phyloP scores from a whole-genome alignment of 2,797 vertebrate genomes.

The Spinus olivaceus region DNA sequence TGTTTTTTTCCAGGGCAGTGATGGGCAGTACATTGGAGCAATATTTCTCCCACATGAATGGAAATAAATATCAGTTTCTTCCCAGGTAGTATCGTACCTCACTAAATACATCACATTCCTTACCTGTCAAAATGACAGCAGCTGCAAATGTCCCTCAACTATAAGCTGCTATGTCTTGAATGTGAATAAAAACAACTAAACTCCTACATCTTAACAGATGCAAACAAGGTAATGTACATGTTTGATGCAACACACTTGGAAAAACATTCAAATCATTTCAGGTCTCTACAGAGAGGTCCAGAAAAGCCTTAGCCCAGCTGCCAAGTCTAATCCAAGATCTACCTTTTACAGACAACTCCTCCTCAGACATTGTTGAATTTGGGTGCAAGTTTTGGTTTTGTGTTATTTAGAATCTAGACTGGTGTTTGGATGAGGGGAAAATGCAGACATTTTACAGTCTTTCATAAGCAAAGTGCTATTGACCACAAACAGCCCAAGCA shows the following conservation, averaged over 20 bases:
- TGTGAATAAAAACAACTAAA: neutral
- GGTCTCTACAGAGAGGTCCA: neutral
- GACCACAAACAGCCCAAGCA: neutral
- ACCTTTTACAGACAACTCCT: neutral
- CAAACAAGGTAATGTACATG: neutral
- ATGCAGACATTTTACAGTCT: neutral
- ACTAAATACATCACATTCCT: neutral
- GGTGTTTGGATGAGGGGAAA: neutral
- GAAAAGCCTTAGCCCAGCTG: neutral
- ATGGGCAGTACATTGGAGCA: neutral
- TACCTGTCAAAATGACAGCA: neutral
- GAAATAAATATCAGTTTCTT: neutral
- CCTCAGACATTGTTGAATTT: neutral
- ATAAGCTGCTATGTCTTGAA: neutral
- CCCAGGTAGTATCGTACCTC: neutral
- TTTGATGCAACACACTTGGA: neutral
- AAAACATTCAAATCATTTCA: neutral
- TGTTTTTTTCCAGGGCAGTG: neutral
- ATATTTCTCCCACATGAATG: neutral
- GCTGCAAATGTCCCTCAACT: neutral
- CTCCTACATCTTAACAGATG: neutral
- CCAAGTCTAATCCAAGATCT: neutral
- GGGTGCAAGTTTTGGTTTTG: neutral
- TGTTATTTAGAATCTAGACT: neutral
- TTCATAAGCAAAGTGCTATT: neutral